Percentiles rank a stretch among this genome's conserved stretches.
phyloP scores from a whole-genome alignment of 2,113 vertebrate species.

The Recurvirostra avosetta region DNA sequence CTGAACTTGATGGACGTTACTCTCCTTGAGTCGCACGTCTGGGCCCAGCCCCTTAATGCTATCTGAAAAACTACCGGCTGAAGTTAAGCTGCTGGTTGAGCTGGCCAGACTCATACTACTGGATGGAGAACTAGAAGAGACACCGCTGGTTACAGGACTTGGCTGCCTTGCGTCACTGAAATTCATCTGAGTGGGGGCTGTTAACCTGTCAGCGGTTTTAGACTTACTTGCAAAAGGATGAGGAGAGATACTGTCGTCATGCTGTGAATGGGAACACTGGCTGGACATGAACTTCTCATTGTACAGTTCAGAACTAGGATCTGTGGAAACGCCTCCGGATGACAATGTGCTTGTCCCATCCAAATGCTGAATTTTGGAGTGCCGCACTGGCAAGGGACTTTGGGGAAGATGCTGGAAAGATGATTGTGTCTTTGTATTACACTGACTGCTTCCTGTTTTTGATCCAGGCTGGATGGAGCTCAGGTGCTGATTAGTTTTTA shows the following conservation, averaged over 20 bases:
- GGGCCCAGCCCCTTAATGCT: slow-evolving; percentile 80
- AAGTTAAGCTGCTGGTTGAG: slow-evolving; percentile 85
- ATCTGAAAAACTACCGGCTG: slow-evolving; percentile 85
- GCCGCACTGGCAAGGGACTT: slow-evolving; percentile 81
- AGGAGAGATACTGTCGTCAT: slow-evolving; percentile 53
- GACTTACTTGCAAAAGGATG: slow-evolving; percentile 63
- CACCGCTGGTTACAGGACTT: slow-evolving; percentile 23
- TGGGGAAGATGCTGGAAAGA: slow-evolving; percentile 80
- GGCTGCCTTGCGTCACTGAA: slow-evolving; percentile 67
- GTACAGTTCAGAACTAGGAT: slow-evolving; percentile 21
- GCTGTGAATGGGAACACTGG: slow-evolving; percentile 57
- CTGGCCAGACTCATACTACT: slow-evolving; percentile 78
- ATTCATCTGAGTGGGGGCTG: slow-evolving; percentile 7
- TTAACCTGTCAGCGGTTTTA: slow-evolving; percentile 73
- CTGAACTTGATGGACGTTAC: slow-evolving; percentile 59
- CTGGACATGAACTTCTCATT: slow-evolving; percentile 66
- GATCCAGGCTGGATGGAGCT: slow-evolving; percentile 73
- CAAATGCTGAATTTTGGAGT: slow-evolving; percentile 53
- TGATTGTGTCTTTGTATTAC: slow-evolving; percentile 63
- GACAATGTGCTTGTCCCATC: slow-evolving; percentile 19
- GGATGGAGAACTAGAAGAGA: slow-evolving; percentile 63
- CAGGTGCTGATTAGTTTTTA: slow-evolving; percentile 93
- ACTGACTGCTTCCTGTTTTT: slow-evolving; percentile 42
- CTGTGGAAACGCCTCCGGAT: neutral
- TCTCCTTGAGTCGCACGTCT: slow-evolving; percentile 86